A percentile compares a stretch with the other conserved stretches of the same genome.
These are phyloP conservation scores for Numenius phaeopus DNA, from an alignment of 2,797 vertebrate species.

Conservation along the genomic window DNA sequence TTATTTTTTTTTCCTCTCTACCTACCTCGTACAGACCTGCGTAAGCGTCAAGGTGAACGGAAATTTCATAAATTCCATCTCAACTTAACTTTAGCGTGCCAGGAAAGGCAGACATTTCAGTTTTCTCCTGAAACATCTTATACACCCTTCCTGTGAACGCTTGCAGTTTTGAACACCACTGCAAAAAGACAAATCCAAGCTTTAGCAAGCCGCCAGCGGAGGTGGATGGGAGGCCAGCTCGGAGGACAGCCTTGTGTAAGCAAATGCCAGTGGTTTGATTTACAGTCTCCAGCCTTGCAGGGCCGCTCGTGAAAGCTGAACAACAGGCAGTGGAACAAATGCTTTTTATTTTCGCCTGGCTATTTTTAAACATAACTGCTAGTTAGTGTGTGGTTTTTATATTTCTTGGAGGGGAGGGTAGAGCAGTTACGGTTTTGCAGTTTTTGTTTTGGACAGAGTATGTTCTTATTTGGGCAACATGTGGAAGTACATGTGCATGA, in stretches of 20 bases:
- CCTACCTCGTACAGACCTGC: background rate
- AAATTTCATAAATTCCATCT: background rate
- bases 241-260: conserved; percentile 23
- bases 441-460: conserved; percentile 8
- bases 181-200: background rate
- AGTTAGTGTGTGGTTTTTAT: background rate
- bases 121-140: background rate
- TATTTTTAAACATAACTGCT: conserved; percentile 60
- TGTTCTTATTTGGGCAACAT: conserved; percentile 13
- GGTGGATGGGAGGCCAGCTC: background rate
- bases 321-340: background rate
- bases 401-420: conserved; percentile 1
- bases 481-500: conserved; percentile 20
- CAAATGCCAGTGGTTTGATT: conserved; percentile 53
- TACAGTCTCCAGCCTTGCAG: background rate
- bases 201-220: background rate
- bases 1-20: background rate
- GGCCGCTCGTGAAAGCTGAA: background rate
- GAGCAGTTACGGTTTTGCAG: background rate
- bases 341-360: background rate
- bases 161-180: background rate
- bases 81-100: background rate
- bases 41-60: background rate
- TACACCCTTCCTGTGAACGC: fast-evolving
- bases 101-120: background rate